Evolutionary conservation across 2,888 invertebrate genomes (phyloP).

Genomic region (Pelosia muscerda): DNA sequence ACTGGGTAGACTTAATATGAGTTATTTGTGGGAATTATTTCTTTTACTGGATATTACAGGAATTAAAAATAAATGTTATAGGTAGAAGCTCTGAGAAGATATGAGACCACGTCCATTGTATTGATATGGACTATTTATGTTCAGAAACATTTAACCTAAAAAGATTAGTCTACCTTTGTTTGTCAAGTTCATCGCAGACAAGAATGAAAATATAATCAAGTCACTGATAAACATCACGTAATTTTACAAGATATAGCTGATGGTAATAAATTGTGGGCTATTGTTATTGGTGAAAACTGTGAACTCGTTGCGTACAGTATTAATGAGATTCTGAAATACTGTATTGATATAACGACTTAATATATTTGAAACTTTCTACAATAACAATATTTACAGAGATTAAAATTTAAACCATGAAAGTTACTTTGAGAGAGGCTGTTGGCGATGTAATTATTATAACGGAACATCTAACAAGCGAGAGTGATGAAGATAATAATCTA

Average conservation of each 20-base stretch:
- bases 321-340: conserved; percentile 32
- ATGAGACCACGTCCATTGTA: too few species aligned
- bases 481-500: conserved; percentile 18
- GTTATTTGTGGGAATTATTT: neutral
- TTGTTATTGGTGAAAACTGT: neutral
- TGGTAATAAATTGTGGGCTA: neutral
- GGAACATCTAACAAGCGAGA: conserved; percentile 30
- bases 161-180: neutral
- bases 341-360: conserved; percentile 28
- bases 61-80: neutral
- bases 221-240: neutral
- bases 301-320: conserved; percentile 18
- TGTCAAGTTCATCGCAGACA: neutral
- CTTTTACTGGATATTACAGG: neutral
- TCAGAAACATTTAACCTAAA: neutral
- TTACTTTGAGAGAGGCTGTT: conserved; percentile 37
- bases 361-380: conserved; percentile 36
- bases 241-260: neutral
- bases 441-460: conserved; percentile 31
- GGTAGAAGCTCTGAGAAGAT: too few species aligned
- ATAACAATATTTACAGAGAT: conserved; percentile 22
- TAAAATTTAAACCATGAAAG: conserved; percentile 32
- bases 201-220: neutral
- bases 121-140: too few species aligned
- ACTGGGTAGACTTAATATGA: neutral